Evolutionary conservation across 2,797 vertebrate genomes (phyloP).

Genomic region (Alcedo atthis): DNA sequence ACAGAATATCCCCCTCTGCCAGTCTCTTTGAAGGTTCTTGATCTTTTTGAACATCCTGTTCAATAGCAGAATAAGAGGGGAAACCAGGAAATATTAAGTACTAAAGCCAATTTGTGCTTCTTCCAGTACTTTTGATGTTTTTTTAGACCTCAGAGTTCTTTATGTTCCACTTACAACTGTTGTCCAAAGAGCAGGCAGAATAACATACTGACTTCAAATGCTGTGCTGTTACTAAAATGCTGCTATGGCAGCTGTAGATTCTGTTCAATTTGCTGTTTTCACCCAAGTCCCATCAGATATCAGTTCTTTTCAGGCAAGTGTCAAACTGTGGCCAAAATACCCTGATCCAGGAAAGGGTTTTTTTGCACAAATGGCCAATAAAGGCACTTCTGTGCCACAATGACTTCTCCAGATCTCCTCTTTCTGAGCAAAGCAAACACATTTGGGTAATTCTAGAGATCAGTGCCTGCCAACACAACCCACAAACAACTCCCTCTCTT

Average conservation of each 20-base stretch:
- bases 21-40: background rate
- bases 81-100: background rate
- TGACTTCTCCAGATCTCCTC: background rate
- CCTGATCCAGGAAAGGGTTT: accelerated
- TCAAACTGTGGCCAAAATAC: background rate
- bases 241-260: background rate
- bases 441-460: background rate
- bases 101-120: background rate
- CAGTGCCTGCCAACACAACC: background rate
- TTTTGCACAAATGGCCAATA: background rate
- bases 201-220: background rate
- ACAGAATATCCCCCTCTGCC: background rate
- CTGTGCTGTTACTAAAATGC: background rate
- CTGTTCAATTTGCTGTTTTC: background rate
- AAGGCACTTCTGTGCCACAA: background rate
- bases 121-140: background rate
- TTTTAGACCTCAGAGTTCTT: background rate
- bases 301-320: background rate
- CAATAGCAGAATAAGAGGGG: background rate
- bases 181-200: background rate
- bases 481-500: background rate
- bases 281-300: background rate
- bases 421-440: background rate
- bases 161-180: background rate
- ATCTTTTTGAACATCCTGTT: background rate